Conservation (phyloP, 2,888 invertebrate genomes). For the Xestia sexstrigata region DNA sequence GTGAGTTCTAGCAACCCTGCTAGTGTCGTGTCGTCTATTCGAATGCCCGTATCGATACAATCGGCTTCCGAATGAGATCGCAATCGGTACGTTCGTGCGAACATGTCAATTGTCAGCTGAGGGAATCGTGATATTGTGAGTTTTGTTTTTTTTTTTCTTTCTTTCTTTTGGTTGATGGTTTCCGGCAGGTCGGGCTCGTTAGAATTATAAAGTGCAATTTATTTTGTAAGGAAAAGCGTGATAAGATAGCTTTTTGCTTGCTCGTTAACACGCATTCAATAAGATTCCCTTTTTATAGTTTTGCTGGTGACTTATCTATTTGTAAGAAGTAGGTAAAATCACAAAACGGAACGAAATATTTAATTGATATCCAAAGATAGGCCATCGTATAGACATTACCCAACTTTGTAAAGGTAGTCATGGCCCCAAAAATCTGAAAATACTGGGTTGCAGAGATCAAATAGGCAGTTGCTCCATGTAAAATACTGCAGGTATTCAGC, state of each 20-base stretch:
- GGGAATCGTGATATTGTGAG: slow-evolving; percentile 57
- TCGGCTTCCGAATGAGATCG: slow-evolving; percentile 75
- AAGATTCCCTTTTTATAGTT: too few species aligned
- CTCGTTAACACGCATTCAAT: neutral
- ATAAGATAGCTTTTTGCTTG: neutral
- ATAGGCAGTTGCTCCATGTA: too few species aligned
- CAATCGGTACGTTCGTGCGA: slow-evolving; percentile 75
- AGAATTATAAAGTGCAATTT: slow-evolving; percentile 27
- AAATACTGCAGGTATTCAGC: too few species aligned
- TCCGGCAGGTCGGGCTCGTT: slow-evolving; percentile 21
- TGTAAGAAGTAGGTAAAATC: neutral
- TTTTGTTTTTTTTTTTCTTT: slow-evolving; percentile 17
- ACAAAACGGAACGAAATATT: neutral
- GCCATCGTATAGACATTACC: neutral
- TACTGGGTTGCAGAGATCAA: too few species aligned
- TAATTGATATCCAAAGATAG: neutral
- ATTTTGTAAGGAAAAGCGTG: slow-evolving; percentile 9
- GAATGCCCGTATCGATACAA: slow-evolving; percentile 69
- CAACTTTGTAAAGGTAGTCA: neutral
- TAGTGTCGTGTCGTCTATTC: slow-evolving; percentile 66
- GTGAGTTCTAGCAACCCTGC: neutral
- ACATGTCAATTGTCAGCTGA: slow-evolving; percentile 68
- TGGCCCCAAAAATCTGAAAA: too few species aligned
- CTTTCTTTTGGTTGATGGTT: slow-evolving; percentile 10
- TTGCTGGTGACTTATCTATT: neutral